Evolutionary conservation across 2,888 invertebrate genomes (phyloP), one percentile per base, ranked within the genome.

Genomic region (Anticlea derivata): DNA sequence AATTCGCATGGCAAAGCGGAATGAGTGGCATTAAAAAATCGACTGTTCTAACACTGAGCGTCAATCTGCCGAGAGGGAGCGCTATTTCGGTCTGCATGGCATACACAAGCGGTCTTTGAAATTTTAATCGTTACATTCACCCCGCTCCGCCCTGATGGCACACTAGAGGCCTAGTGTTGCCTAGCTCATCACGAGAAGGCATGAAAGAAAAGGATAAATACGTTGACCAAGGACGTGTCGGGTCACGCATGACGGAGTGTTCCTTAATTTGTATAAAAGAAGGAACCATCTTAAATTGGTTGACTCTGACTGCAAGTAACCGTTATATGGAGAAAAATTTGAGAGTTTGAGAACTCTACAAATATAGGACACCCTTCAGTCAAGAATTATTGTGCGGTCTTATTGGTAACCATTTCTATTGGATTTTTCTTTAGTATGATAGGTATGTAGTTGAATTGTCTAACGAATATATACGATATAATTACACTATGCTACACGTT

Each of bases 41-140:
- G 68, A 75, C 72, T 65, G 68, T 64, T 68, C 65, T 64, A 64
- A 70, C 69, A 70, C 70, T 74, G 73, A 73, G 70, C 79, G 76
- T 83, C 82, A 80, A 80, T 81, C 80, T 75, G 74, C 66, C 66
- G 76, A 78, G 79, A 78, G 80, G 79, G 80, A 78, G 75, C 78
- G 79, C 84, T 86, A 86, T 87, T 86, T 85, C 75, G 80, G 87
- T 82, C 80, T 78, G 77, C 74, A 76, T 72, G 71, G 79, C 78
- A 80, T 78, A 80, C 78, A 80, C 78, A 80, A 78, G 79, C 81
- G 79, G 76, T 85, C 81, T 86, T 88, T 88, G 84, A 88, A 89
- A 88, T 86, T 89, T 89, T 89, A 87, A 89, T 88, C 78, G 89
- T 83, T 83, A 83, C 89, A 83, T 88, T 88, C 88, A 88, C 89